A percentile compares a stretch with the other conserved stretches of the same genome.
These are phyloP conservation scores for Sphaerophoria rueppellii DNA, from an alignment of 2,888 invertebrate species.

Conservation along the genomic window DNA sequence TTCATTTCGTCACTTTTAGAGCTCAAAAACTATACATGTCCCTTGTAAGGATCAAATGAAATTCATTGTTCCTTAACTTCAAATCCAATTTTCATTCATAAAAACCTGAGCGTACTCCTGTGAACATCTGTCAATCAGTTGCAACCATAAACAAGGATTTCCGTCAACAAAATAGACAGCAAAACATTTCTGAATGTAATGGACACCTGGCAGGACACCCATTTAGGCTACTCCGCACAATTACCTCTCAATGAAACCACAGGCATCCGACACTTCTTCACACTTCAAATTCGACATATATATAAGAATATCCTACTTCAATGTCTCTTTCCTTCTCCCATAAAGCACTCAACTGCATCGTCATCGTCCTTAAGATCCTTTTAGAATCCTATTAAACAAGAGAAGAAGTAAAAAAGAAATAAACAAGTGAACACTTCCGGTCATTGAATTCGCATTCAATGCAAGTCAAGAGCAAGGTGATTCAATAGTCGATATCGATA, in stretches of 20 bases:
- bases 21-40: too few species aligned
- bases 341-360: slow-evolving; percentile 34
- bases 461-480: slow-evolving; percentile 47
- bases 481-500: slow-evolving; percentile 5
- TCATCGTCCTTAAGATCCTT: slow-evolving; percentile 46
- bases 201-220: slow-evolving; percentile 31
- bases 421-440: slow-evolving; percentile 69
- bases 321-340: background rate
- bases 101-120: background rate
- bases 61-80: background rate
- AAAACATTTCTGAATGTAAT: slow-evolving; percentile 9
- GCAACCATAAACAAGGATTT: background rate
- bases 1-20: too few species aligned
- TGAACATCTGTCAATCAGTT: background rate
- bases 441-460: slow-evolving; percentile 65
- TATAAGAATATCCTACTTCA: slow-evolving; percentile 22
- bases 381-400: slow-evolving; percentile 53
- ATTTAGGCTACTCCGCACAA: slow-evolving; percentile 5
- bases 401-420: background rate
- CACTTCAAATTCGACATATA: background rate
- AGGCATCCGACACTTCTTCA: slow-evolving; percentile 47
- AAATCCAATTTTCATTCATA: slow-evolving; percentile 18
- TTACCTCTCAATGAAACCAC: slow-evolving; percentile 62
- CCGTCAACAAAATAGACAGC: background rate
- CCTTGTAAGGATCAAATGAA: too few species aligned